Conservation (phyloP, 1,140 invertebrate genomes). For the Spodoptera frugiperda region DNA sequence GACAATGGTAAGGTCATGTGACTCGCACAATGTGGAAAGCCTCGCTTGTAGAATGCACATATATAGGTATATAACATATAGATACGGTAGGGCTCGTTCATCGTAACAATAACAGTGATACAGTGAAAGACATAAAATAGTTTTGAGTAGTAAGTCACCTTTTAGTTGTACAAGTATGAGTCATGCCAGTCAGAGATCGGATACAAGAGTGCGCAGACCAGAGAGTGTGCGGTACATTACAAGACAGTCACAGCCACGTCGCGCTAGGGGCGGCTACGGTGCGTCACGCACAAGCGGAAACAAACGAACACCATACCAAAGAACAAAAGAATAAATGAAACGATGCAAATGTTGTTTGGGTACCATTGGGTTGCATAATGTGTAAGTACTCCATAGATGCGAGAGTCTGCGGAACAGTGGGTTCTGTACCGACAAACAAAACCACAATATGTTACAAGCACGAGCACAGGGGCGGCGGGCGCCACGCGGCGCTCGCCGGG, state of each 20-base stretch:
- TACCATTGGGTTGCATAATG: slow-evolving; percentile 85
- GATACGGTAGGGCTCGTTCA: slow-evolving; percentile 54
- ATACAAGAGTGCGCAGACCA: slow-evolving; percentile 63
- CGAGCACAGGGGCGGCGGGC: slow-evolving; percentile 40
- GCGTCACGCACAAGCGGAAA: slow-evolving; percentile 59
- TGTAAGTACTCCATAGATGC: slow-evolving; percentile 85
- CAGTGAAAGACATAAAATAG: slow-evolving; percentile 71
- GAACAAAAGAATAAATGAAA: slow-evolving; percentile 61
- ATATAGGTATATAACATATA: slow-evolving; percentile 55
- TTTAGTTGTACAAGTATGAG: slow-evolving; percentile 68
- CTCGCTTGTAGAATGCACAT: slow-evolving; percentile 74
- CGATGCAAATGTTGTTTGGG: slow-evolving; percentile 76
- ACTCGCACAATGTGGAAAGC: slow-evolving; percentile 74
- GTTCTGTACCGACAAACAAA: slow-evolving; percentile 85
- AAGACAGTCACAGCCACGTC: slow-evolving; percentile 83
- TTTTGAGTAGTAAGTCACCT: slow-evolving; percentile 89
- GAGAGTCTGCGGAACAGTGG: slow-evolving; percentile 83
- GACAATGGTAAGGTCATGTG: slow-evolving; percentile 67
- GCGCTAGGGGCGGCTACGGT: slow-evolving; percentile 69
- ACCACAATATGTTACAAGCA: slow-evolving; percentile 82
- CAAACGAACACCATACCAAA: slow-evolving; percentile 63
- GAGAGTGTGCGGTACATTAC: slow-evolving; percentile 64
- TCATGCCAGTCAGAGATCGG: slow-evolving; percentile 74
- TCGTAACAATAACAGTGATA: slow-evolving; percentile 73
- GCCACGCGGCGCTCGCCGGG: slow-evolving; percentile 30